Percentiles rank a stretch among this genome's conserved stretches.
phyloP scores from a whole-genome alignment of 1,140 invertebrate genomes.

The Eupristina koningsbergeri region DNA sequence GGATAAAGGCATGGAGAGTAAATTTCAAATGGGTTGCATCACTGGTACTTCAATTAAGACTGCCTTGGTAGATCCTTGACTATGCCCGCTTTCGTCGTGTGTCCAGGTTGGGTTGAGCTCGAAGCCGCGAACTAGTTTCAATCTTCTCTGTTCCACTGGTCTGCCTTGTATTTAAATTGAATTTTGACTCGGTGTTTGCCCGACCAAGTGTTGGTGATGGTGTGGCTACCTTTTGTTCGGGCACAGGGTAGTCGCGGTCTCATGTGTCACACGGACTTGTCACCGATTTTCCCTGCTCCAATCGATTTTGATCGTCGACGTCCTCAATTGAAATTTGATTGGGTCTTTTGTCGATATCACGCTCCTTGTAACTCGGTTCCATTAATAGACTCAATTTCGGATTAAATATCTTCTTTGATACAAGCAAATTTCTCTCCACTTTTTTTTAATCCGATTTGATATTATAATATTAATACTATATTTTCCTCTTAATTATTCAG shows the following conservation, averaged over 20 bases:
- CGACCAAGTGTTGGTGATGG: background rate
- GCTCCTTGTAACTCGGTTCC: background rate
- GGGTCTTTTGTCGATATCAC: background rate
- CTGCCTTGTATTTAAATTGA: conserved; percentile 43
- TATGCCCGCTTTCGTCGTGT: background rate
- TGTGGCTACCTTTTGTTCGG: conserved; percentile 24
- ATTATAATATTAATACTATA: too few relatives aligned
- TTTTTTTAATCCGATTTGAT: too few relatives aligned
- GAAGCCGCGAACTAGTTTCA: conserved; percentile 1
- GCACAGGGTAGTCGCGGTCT: background rate
- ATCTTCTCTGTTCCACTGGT: background rate
- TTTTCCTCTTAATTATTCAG: too few relatives aligned
- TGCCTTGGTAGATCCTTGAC: background rate
- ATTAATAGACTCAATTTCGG: background rate
- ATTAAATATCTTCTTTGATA: background rate
- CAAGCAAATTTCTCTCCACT: too few relatives aligned
- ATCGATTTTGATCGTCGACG: background rate
- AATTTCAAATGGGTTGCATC: conserved; percentile 1
- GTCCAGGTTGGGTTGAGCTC: background rate
- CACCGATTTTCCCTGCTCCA: background rate
- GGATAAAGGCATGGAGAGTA: background rate
- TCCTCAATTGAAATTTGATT: conserved; percentile 25
- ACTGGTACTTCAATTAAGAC: conserved; percentile 25
- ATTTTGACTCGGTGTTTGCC: conserved; percentile 33
- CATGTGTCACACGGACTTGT: background rate